These are phyloP conservation scores for Catalaphyllia jardinei DNA, from an alignment of 64 coral and sea anemone genomes.

Conservation along the genomic window DNA sequence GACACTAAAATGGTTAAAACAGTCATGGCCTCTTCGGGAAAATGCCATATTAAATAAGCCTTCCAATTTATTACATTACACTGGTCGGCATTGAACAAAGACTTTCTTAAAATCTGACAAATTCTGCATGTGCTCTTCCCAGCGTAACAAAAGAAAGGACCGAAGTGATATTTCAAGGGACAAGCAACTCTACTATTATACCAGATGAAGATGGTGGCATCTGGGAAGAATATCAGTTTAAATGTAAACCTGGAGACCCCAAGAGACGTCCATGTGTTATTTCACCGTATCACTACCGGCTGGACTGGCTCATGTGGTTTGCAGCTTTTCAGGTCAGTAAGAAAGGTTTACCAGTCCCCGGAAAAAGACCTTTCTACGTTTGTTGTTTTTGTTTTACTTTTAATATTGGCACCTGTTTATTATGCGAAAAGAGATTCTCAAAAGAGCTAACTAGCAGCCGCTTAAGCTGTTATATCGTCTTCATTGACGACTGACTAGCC, in stretches of 20 bases:
- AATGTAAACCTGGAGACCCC: conserved; percentile 94
- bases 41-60: too few species aligned
- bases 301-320: conserved; percentile 99
- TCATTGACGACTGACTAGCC: too few species aligned
- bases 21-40: too few species aligned
- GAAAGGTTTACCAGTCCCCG: neutral
- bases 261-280: conserved; percentile 86
- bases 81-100: too few species aligned
- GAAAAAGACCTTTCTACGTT: too few species aligned
- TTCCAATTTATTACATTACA: too few species aligned
- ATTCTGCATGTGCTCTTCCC: neutral
- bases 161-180: conserved; percentile 97
- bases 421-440: too few species aligned
- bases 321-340: conserved; percentile 95
- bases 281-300: conserved; percentile 96
- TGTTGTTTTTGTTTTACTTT: too few species aligned
- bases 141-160: conserved; percentile 97
- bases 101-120: neutral
- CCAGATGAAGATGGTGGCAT: conserved; percentile 73
- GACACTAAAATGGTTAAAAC: too few species aligned
- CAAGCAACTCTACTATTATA: conserved; percentile 78
- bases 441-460: too few species aligned
- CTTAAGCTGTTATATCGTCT: too few species aligned
- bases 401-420: too few species aligned
- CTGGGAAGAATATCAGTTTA: conserved; percentile 97